These are phyloP conservation scores for Corapipo altera DNA, from an alignment of 2,113 vertebrate species.

Conservation along the genomic window DNA sequence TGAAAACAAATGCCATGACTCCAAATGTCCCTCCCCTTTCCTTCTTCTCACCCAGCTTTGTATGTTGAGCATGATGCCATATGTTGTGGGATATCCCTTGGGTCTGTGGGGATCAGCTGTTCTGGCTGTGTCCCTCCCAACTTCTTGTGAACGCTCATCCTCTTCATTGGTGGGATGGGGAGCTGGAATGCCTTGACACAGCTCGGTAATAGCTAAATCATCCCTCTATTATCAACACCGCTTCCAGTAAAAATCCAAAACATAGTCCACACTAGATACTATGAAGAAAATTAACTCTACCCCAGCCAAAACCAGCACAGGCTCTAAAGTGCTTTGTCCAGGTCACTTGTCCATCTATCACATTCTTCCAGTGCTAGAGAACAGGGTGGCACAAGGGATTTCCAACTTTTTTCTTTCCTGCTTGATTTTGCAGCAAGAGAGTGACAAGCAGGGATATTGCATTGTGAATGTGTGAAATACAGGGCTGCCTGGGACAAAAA, in stretches of 20 bases:
- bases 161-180: rapidly evolving
- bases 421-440: not conserved
- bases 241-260: not conserved
- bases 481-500: not conserved
- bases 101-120: not conserved
- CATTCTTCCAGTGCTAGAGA: not conserved
- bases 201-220: not conserved
- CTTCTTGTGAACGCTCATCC: not conserved
- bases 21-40: rapidly evolving
- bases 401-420: not conserved
- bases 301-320: not conserved
- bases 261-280: not conserved
- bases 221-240: not conserved
- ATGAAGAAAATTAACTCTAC: not conserved
- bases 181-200: not conserved
- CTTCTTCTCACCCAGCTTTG: not conserved
- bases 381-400: not conserved
- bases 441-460: not conserved
- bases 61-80: rapidly evolving
- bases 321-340: not conserved
- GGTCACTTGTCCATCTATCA: rapidly evolving
- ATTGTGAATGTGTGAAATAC: not conserved
- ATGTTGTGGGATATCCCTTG: not conserved
- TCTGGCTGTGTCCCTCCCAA: not conserved
- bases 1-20: not conserved